Conservation (phyloP, 2,888 invertebrate genomes). For the Thereva nobilitata region DNA sequence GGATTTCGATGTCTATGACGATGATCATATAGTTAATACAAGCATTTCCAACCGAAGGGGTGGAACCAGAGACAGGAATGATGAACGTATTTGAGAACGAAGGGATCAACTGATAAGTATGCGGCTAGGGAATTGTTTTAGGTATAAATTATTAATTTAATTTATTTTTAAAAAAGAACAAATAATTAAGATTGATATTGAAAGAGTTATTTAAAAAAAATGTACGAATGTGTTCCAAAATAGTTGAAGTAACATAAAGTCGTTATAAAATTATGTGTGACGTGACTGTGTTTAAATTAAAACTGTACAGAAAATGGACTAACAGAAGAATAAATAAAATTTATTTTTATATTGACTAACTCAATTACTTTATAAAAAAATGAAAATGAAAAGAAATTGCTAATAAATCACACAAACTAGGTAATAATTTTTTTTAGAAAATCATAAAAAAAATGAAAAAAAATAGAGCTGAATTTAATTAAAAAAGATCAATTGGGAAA, state of each 20-base stretch:
- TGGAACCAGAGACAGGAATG: conserved; percentile 7
- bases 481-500: neutral
- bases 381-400: conserved; percentile 5
- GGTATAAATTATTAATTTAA: conserved; percentile 45
- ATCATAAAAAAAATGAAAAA: conserved; percentile 4
- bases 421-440: conserved; percentile 20
- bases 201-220: conserved; percentile 24
- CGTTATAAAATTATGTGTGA: neutral
- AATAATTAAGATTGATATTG: conserved; percentile 22
- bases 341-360: conserved; percentile 30
- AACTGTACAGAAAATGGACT: neutral
- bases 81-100: conserved; percentile 55
- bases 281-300: neutral
- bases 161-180: conserved; percentile 29
- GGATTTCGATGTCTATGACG: conserved; percentile 57
- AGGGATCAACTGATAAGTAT: conserved; percentile 48
- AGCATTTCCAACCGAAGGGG: conserved; percentile 36
- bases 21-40: conserved; percentile 57
- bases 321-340: conserved; percentile 12
- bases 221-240: conserved; percentile 24
- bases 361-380: conserved; percentile 9
- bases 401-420: conserved; percentile 20
- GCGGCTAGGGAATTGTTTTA: conserved; percentile 45
- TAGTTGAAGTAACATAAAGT: conserved; percentile 16
- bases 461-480: neutral